Evolutionary conservation across 2,797 vertebrate species (phyloP).

Genomic region (Syngnathus rostellatus): DNA sequence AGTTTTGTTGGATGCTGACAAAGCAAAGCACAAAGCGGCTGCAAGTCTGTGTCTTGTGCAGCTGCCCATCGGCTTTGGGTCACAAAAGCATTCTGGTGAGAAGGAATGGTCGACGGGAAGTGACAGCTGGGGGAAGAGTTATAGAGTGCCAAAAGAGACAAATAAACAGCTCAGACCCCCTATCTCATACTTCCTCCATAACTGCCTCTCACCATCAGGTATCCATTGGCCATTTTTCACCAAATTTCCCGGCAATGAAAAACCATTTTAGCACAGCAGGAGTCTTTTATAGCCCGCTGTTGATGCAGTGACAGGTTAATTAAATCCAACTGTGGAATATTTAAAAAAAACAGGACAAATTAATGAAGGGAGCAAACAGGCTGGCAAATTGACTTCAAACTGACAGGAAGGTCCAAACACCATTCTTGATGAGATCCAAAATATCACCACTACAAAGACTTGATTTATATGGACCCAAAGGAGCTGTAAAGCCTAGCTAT

Average conservation of each 20-base stretch:
- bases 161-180: slow-evolving; percentile 21
- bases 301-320: slow-evolving; percentile 27
- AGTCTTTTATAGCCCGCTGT: slow-evolving; percentile 32
- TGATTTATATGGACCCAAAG: not conserved
- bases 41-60: slow-evolving; percentile 39
- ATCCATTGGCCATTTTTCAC: slow-evolving; percentile 18
- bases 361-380: not conserved
- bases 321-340: not conserved
- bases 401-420: not conserved
- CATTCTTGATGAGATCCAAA: not conserved
- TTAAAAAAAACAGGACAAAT: not conserved
- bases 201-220: slow-evolving; percentile 37
- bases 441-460: not conserved
- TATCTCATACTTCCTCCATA: slow-evolving; percentile 18
- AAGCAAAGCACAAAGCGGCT: slow-evolving; percentile 43
- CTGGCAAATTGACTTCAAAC: not conserved
- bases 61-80: slow-evolving; percentile 35
- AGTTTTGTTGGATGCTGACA: slow-evolving; percentile 43
- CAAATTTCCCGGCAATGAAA: slow-evolving; percentile 33
- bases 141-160: slow-evolving; percentile 12
- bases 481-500: not conserved
- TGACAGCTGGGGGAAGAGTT: slow-evolving; percentile 2
- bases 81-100: slow-evolving; percentile 39
- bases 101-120: slow-evolving; percentile 14
- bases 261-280: slow-evolving; percentile 39